Conservation (phyloP, 2,113 vertebrate species). For the Salvelinus fontinalis region DNA sequence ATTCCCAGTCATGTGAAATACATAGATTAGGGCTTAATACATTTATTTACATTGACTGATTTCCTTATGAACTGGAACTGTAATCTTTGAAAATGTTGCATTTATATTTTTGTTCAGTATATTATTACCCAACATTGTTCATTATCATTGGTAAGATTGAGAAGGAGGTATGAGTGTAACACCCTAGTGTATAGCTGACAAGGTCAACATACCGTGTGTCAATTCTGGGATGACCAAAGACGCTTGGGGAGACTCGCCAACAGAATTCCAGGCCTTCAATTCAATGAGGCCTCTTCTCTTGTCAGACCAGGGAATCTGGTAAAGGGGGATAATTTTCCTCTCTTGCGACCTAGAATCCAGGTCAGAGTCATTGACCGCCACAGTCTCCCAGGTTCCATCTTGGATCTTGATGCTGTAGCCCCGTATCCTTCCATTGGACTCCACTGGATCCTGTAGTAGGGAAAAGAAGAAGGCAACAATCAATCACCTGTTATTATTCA, state of each 20-base stretch:
- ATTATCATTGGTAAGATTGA: too few relatives aligned
- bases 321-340: not conserved
- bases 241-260: slow-evolving; percentile 73
- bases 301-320: slow-evolving; percentile 34
- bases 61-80: too few relatives aligned
- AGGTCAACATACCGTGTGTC: slow-evolving; percentile 40
- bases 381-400: not conserved
- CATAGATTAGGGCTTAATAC: too few relatives aligned
- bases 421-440: slow-evolving; percentile 77
- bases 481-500: not conserved
- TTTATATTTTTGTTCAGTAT: not conserved
- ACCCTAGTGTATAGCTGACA: not conserved
- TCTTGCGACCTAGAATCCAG: not conserved
- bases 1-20: too few relatives aligned
- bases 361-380: slow-evolving; percentile 45
- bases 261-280: slow-evolving; percentile 76
- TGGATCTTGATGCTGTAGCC: slow-evolving; percentile 72
- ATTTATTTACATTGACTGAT: not conserved
- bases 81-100: too few relatives aligned
- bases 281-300: slow-evolving; percentile 48
- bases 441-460: slow-evolving; percentile 54
- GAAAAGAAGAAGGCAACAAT: not conserved
- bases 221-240: slow-evolving; percentile 67
- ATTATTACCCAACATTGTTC: not conserved
- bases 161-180: too few relatives aligned